These are phyloP conservation scores for Harpagoxenus sublaevis DNA, from an alignment of 2,888 invertebrate species.

Conservation along the genomic window DNA sequence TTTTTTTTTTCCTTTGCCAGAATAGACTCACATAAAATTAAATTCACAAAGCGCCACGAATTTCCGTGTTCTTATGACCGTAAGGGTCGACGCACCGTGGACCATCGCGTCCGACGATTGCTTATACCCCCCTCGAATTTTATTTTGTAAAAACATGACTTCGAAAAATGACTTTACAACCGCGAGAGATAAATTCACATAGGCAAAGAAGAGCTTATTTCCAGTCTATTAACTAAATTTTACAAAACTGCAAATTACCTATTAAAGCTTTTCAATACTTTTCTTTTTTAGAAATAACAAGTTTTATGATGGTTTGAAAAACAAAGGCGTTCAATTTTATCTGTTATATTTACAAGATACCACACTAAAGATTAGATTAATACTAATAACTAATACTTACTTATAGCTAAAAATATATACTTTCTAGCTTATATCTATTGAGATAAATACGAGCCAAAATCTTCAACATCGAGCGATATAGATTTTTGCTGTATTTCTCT, in stretches of 20 bases:
- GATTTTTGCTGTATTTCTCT: not conserved
- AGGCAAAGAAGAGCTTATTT: not conserved
- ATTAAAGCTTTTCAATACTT: not conserved
- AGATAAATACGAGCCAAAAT: not conserved
- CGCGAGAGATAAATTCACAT: not conserved
- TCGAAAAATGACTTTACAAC: not conserved
- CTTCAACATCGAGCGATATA: not conserved
- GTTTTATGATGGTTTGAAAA: not conserved
- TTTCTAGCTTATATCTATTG: not conserved
- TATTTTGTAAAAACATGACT: slow-evolving; percentile 5
- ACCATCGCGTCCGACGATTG: not conserved
- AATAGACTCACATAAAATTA: slow-evolving; percentile 41
- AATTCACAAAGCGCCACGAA: slow-evolving; percentile 44
- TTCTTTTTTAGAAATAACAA: not conserved
- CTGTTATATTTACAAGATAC: not conserved
- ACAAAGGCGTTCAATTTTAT: not conserved
- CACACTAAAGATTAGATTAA: not conserved
- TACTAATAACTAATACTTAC: not conserved
- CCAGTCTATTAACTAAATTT: not conserved
- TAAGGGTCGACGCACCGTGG: slow-evolving; percentile 17
- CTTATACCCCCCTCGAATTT: not conserved
- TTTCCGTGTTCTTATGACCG: slow-evolving; percentile 35
- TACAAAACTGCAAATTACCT: not conserved
- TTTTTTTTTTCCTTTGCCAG: slow-evolving; percentile 27
- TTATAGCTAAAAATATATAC: not conserved